Percentiles rank a stretch among this genome's conserved stretches.
These are phyloP conservation scores for Dryobates pubescens DNA, from an alignment of 2,797 vertebrate genomes.

Conservation along the genomic window DNA sequence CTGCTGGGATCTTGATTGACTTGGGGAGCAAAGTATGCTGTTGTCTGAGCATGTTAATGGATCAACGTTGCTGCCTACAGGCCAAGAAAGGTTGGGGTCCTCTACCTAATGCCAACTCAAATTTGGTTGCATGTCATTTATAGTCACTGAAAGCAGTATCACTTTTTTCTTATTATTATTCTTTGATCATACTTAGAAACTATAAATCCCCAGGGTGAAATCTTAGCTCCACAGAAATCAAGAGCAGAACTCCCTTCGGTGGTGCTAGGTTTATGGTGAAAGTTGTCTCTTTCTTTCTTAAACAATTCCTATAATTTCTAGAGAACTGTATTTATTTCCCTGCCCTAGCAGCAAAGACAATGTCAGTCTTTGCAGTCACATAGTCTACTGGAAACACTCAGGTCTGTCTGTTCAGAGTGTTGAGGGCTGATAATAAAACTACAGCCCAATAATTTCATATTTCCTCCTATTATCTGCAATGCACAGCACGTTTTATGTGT, in stretches of 20 bases:
- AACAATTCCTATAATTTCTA: neutral
- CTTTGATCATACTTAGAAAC: conserved; percentile 49
- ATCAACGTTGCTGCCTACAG: conserved; percentile 7
- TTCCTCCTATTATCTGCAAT: neutral
- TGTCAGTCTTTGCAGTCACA: neutral
- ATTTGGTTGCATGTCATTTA: conserved; percentile 33
- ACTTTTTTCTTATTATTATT: conserved; percentile 34
- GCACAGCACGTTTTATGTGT: neutral
- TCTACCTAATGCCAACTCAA: conserved; percentile 43
- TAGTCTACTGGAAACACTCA: neutral
- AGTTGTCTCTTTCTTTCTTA: conserved; percentile 1
- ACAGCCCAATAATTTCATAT: neutral
- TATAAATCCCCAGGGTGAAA: conserved; percentile 47
- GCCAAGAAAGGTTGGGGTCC: conserved; percentile 27
- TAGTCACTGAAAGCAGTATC: conserved; percentile 11
- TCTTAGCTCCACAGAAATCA: conserved; percentile 16
- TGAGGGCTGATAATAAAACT: neutral
- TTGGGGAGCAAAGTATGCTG: neutral
- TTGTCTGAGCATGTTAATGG: conserved; percentile 22
- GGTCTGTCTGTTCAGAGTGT: neutral
- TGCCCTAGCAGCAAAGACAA: neutral
- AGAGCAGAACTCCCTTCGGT: neutral
- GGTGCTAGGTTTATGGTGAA: neutral
- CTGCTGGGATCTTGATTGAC: conserved; percentile 53
- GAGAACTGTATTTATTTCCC: neutral